Percentiles rank a stretch among this genome's conserved stretches.
Conservation (phyloP, 1,140 invertebrate species). For the Stegodyphus mimosarum region DNA sequence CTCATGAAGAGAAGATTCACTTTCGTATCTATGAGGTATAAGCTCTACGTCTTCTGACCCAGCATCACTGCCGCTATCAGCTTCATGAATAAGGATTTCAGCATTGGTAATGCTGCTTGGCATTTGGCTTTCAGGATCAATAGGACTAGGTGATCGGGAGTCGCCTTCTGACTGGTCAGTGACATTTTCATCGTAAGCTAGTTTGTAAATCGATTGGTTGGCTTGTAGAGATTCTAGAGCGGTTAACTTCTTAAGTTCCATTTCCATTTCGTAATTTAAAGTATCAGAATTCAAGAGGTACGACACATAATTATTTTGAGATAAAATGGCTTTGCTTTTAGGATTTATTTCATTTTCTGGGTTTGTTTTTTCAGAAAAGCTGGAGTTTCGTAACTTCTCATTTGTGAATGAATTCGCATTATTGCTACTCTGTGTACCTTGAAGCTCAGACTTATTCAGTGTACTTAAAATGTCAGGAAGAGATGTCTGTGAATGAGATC, state of each 20-base stretch:
- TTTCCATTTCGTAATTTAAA: conserved; percentile 26
- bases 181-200: conserved; percentile 54
- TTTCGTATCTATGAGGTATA: conserved; percentile 61
- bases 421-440: no score
- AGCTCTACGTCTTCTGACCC: conserved; percentile 62
- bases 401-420: not conserved
- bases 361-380: not conserved
- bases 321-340: conserved; percentile 5
- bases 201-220: conserved; percentile 56
- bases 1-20: conserved; percentile 8
- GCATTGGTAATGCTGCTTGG: conserved; percentile 21
- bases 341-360: not conserved
- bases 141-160: conserved; percentile 14
- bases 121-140: conserved; percentile 26
- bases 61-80: conserved; percentile 58
- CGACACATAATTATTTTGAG: conserved; percentile 2
- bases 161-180: conserved; percentile 27
- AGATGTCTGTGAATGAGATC: not conserved
- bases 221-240: conserved; percentile 6
- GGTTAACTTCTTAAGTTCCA: conserved; percentile 12
- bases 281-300: conserved; percentile 19
- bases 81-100: conserved; percentile 62
- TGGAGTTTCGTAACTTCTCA: not conserved
- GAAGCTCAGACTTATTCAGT: conserved; percentile 1
- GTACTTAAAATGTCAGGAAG: conserved; percentile 38